Evolutionary conservation across 2,888 invertebrate genomes (phyloP).

Genomic region (Oxytorus armatus): DNA sequence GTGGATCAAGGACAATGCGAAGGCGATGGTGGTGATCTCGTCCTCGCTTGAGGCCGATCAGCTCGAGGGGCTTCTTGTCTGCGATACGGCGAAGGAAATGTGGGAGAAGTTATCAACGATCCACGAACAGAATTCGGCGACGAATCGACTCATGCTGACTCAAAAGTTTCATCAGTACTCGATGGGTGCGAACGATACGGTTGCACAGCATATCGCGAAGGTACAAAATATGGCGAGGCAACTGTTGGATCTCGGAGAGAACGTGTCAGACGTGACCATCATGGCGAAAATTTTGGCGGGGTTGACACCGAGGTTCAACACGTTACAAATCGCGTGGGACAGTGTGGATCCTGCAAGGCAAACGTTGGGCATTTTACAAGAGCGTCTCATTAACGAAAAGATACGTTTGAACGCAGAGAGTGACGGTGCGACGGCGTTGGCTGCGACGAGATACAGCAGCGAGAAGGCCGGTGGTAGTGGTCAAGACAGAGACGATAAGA

Average conservation of each 20-base stretch:
- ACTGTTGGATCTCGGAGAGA: not conserved
- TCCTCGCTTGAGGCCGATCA: constrained; percentile 5
- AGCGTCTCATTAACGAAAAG: constrained; percentile 69
- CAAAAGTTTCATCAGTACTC: constrained; percentile 9
- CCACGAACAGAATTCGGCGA: not conserved
- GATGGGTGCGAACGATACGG: not conserved
- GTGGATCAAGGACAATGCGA: constrained; percentile 14
- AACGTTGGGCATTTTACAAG: constrained; percentile 64
- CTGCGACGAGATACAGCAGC: constrained; percentile 17
- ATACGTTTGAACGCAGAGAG: constrained; percentile 44
- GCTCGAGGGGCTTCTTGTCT: constrained; percentile 3
- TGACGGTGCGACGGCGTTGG: constrained; percentile 45
- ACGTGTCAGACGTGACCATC: constrained; percentile 47
- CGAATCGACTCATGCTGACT: not conserved
- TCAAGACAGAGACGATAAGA: not conserved
- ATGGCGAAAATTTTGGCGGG: constrained; percentile 71
- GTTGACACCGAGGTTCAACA: constrained; percentile 65
- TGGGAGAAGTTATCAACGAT: not conserved
- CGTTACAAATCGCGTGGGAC: constrained; percentile 30
- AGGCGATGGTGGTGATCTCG: constrained; percentile 11
- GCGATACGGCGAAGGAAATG: constrained; percentile 1
- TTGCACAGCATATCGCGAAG: not conserved
- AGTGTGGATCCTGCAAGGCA: constrained; percentile 62
- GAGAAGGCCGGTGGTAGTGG: not conserved
- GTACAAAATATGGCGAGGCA: constrained; percentile 13